phyloP scores from a whole-genome alignment of 2,888 invertebrate genomes.

The Aleiodes alternator region DNA sequence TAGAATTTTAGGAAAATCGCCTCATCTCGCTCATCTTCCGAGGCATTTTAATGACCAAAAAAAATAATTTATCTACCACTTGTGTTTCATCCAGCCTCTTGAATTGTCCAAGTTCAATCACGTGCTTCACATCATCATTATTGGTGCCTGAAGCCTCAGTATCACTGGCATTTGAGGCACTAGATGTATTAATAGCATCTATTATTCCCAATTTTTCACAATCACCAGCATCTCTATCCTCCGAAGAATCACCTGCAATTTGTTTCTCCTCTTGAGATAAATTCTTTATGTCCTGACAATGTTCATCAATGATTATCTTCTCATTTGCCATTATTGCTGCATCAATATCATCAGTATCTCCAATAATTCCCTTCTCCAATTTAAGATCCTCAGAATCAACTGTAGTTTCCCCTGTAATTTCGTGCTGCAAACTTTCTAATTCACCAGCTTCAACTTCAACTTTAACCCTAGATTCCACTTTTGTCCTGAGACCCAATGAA shows the following conservation, averaged over 20 bases:
- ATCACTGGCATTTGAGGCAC: constrained; percentile 23
- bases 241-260: constrained; percentile 43
- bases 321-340: constrained; percentile 55
- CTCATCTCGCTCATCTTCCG: too few relatives aligned
- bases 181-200: background rate
- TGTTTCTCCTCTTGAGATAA: constrained; percentile 41
- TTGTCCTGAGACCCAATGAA: background rate
- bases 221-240: constrained; percentile 39
- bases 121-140: constrained; percentile 36
- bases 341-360: constrained; percentile 27
- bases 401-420: too few relatives aligned
- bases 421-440: too few relatives aligned
- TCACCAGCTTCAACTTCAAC: background rate
- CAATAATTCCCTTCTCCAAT: constrained; percentile 45
- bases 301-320: constrained; percentile 55
- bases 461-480: constrained; percentile 16
- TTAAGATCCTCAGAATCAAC: constrained; percentile 46
- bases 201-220: constrained; percentile 32
- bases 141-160: background rate
- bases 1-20: too few relatives aligned
- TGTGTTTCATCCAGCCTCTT: constrained; percentile 63
- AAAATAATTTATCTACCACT: constrained; percentile 56
- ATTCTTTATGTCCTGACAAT: constrained; percentile 47
- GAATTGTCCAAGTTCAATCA: constrained; percentile 51
- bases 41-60: too few relatives aligned